Conservation (phyloP, 1,140 invertebrate genomes). For the Habropoda laboriosa region DNA sequence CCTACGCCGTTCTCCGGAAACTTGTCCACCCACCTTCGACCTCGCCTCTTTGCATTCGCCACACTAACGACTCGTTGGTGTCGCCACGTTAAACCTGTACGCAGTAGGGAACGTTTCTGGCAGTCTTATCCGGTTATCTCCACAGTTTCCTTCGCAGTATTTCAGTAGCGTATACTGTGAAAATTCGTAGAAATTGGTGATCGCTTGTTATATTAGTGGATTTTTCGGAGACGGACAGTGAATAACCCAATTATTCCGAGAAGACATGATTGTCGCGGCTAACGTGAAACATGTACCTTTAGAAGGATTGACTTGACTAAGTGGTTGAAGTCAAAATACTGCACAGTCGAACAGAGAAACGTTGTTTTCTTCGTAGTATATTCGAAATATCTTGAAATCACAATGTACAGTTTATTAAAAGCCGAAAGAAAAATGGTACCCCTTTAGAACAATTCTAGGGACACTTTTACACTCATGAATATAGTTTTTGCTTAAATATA, state of each 20-base stretch:
- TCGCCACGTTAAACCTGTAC: conserved; percentile 29
- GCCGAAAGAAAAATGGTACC: background rate
- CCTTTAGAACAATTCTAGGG: background rate
- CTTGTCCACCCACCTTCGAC: conserved; percentile 81
- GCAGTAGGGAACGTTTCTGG: conserved; percentile 44
- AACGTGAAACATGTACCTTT: background rate
- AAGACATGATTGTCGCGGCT: no score
- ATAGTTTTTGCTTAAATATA: background rate
- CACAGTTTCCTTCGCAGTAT: conserved; percentile 18
- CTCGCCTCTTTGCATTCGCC: conserved; percentile 71
- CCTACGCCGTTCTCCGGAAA: conserved; percentile 71
- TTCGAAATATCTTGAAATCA: background rate
- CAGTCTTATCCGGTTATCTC: conserved; percentile 52
- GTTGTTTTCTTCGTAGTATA: background rate
- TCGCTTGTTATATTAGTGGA: background rate
- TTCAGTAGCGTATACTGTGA: no score
- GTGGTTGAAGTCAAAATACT: background rate
- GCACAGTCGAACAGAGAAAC: background rate
- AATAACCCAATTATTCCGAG: background rate
- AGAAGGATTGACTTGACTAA: background rate
- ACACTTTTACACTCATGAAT: background rate
- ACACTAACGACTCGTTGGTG: conserved; percentile 45
- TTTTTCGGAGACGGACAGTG: background rate
- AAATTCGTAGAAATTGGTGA: background rate
- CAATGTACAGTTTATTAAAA: no score